Base-by-base conservation (phyloP, 2,888 invertebrate species). In the Thymelicus sylvestris region DNA sequence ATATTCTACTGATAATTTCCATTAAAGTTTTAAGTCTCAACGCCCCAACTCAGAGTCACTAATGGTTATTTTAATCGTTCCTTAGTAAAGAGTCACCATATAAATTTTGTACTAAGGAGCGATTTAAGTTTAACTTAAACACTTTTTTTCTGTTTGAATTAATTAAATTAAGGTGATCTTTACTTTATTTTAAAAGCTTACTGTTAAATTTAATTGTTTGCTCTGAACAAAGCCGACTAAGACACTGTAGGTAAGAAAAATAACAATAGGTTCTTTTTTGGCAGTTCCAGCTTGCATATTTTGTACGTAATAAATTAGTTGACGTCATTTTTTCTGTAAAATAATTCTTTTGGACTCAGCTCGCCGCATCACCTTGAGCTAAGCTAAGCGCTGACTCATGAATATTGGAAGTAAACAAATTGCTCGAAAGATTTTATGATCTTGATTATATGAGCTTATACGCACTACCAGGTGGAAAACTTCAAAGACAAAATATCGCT, bases 321-420 rank as follows among this genome's bases (percentile, higher is more conserved):
- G 59, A 60, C 19, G 59, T 60, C 13, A 55, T 31, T 15, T 61
- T 60, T 68, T 47, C 41, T 31, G 15, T 63, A 24, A 50, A 57
- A 63, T 63, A 41, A 44, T 61, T 57, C 39, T 55, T 64, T 64
- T 60, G 39, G 12, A 38, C 59, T 64, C 39, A 57, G 50, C 50
- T 55, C 64, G 48, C 64, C 60, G 48, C 48, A 59, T 70, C 60
- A 65, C 70, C 70, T 65, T 65, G 70, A 65, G 65, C 59, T 59
- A 15, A 62, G 62, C 63, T 62, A 64, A 69, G 50, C 50, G 60
- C 61, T 77, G 77, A 79, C 74, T 84, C 81, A 81, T 78, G 76
- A 73, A 76, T 78, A 74, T 74, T 79, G 77, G 76, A 81, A 75
- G 79, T 82, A 84, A 83, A 83, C 83, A 83, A 78, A 80, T 78